phyloP scores from a whole-genome alignment of 2,113 vertebrate genomes.

The Heterotis niloticus region DNA sequence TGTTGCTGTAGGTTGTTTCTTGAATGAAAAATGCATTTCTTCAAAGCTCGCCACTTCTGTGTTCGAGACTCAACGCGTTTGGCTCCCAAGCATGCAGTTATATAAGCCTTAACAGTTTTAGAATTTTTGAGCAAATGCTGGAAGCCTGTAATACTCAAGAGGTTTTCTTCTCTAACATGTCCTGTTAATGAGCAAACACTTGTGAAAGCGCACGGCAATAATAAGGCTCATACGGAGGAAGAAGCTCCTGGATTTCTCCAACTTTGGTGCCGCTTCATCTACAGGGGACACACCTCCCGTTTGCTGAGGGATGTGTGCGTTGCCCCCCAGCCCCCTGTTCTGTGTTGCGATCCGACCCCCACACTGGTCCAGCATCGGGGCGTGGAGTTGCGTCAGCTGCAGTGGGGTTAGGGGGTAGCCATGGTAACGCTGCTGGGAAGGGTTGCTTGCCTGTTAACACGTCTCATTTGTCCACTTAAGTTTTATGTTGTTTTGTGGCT shows the following conservation, averaged over 20 bases:
- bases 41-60: no score
- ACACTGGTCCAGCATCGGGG: background rate
- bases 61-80: no score
- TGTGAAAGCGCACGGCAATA: background rate
- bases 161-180: no score
- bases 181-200: background rate
- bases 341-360: background rate
- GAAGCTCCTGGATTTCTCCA: no score
- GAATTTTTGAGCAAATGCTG: no score
- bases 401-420: constrained; percentile 4
- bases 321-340: background rate
- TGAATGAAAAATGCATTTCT: no score
- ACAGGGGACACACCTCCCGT: background rate
- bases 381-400: constrained; percentile 16
- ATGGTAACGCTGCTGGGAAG: background rate
- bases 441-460: background rate
- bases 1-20: background rate
- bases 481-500: background rate
- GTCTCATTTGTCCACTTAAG: background rate
- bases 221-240: no score
- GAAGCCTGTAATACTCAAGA: no score
- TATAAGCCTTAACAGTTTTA: no score
- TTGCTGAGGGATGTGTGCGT: background rate
- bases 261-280: background rate
- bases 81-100: no score